These are phyloP conservation scores for Paratilapia polleni DNA, from an alignment of 2,113 vertebrate genomes.

Conservation along the genomic window DNA sequence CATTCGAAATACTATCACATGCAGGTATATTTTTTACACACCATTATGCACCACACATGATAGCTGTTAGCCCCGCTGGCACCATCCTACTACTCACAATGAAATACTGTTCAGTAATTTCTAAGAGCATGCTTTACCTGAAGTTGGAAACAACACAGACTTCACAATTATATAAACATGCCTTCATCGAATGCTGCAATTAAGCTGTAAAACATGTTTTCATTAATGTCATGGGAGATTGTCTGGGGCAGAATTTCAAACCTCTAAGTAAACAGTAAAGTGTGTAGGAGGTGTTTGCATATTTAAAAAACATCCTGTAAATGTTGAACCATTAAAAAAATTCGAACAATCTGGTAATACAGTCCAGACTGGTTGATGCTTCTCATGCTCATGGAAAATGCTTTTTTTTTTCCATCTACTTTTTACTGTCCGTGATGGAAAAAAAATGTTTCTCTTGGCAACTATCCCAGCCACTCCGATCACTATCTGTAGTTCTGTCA, in stretches of 20 bases:
- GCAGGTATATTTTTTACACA: background rate
- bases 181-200: background rate
- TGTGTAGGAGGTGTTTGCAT: background rate
- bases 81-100: background rate
- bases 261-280: too few relatives aligned
- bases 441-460: fast-evolving
- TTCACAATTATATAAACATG: background rate
- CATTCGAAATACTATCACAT: fast-evolving
- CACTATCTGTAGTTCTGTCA: background rate
- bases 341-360: background rate
- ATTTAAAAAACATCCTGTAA: background rate
- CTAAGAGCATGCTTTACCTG: background rate
- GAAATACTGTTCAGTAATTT: background rate
- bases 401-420: background rate
- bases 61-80: background rate
- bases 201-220: background rate
- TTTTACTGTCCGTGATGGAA: background rate
- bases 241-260: background rate
- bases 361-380: background rate
- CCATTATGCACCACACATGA: background rate
- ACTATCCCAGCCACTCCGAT: background rate
- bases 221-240: background rate
- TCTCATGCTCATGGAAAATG: background rate
- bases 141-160: background rate
- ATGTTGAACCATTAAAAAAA: background rate